phyloP scores from a whole-genome alignment of 2,113 vertebrate genomes.

The Trogon surrucura region DNA sequence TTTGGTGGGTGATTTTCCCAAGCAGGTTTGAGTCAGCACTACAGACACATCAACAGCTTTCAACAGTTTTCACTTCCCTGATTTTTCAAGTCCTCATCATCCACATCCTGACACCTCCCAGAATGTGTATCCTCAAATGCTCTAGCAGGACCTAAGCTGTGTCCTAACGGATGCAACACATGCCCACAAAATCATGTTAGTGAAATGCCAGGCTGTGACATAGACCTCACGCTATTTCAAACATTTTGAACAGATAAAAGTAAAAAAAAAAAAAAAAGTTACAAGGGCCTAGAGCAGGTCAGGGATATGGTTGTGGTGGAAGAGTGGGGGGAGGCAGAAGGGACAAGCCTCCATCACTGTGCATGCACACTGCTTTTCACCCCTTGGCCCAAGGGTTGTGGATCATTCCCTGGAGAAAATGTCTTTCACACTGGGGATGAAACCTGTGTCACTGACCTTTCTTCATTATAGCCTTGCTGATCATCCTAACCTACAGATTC shows the following conservation, averaged over 20 bases:
- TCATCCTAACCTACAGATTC: not conserved
- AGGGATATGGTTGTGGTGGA: not conserved
- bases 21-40: not conserved
- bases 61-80: not conserved
- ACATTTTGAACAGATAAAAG: not conserved
- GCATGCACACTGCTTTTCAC: not conserved
- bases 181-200: not conserved
- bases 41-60: not conserved
- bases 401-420: not conserved
- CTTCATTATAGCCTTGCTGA: not conserved
- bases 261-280: not conserved
- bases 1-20: not conserved
- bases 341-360: not conserved
- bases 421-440: not conserved
- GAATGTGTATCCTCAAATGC: not conserved
- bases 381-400: not conserved
- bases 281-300: fast-evolving
- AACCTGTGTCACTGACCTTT: slow-evolving; percentile 21
- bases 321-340: not conserved
- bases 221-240: not conserved
- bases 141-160: fast-evolving
- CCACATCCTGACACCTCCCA: not conserved
- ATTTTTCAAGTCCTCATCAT: not conserved
- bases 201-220: not conserved
- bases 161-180: not conserved